Evolutionary conservation across 1,140 invertebrate genomes (phyloP), one percentile per base, ranked within the genome.

Genomic region (Diuraphis noxia): DNA sequence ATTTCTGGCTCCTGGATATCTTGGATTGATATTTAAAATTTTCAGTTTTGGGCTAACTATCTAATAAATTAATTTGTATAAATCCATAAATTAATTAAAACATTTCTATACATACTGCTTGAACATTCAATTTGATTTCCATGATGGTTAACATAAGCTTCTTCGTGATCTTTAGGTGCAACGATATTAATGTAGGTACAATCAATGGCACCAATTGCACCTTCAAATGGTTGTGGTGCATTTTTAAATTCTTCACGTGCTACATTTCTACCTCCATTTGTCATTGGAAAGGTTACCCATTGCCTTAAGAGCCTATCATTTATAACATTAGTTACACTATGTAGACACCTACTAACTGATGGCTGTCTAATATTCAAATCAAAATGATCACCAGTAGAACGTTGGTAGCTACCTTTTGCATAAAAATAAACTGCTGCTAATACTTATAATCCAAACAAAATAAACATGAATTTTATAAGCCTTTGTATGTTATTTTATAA

Each of bases 41-140:
- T 92, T 92, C 49, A 92, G 92, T 63, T 92, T 89, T 1, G 88
- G 34, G 84, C 92, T 92, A 84, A 92, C 93, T 43, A 43, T 13
- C 41, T 43, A 13, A 43, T 10, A 92, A 92, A 63, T 5, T 9
- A 86, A 49, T 85, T 91, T 46, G 8, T 49, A n/a, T n/a, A n/a
- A n/a, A n/a, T 46, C 19, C 10, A 10, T 46, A 46, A 46, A 46
- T 46, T 46, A 46, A 46, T 87, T 40, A 56, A 34, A 36, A 52
- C 88, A 46, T 30, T 63, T 36, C 30, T 82, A n/a, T 77, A 86
- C n/a, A 91, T 92, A 93, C 93, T 88, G 93, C 89, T 92, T 93
- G 93, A 6, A 93, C 92, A 92, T 94, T 93, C 49, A 94, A 93
- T 0, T 92, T 93, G 93, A 88, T 93, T 94, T 77, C 91, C 91